Percentiles rank a stretch among this genome's conserved stretches.
phyloP scores from a whole-genome alignment of 1,140 invertebrate genomes.

The Eufriesea mexicana region DNA sequence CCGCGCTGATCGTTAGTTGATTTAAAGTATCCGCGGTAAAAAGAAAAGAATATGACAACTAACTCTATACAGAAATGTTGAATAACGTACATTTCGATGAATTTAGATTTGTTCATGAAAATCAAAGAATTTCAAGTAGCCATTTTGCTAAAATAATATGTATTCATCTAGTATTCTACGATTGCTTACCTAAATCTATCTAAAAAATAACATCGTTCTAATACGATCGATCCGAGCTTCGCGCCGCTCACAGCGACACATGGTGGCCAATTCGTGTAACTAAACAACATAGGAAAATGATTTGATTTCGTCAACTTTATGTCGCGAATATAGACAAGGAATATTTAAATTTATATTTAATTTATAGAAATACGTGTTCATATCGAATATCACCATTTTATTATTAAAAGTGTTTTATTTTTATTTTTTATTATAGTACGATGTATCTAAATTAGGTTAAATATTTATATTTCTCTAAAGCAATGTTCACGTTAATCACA shows the following conservation, averaged over 20 bases:
- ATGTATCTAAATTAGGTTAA: not conserved
- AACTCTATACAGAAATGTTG: slow-evolving; percentile 31
- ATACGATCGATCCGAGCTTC: slow-evolving; percentile 66
- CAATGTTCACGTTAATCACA: not conserved
- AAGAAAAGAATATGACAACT: slow-evolving; percentile 71
- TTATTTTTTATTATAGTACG: not conserved
- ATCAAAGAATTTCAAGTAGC: not conserved
- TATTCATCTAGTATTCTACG: not conserved
- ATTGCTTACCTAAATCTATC: slow-evolving; percentile 56
- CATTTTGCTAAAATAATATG: not conserved
- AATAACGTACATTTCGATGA: not conserved
- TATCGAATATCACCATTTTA: not conserved
- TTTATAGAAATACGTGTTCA: not conserved
- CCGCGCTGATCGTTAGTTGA: slow-evolving; percentile 70
- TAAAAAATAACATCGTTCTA: slow-evolving; percentile 66
- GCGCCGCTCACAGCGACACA: slow-evolving; percentile 39
- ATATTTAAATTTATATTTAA: not conserved
- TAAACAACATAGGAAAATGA: slow-evolving; percentile 18
- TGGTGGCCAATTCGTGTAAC: not conserved
- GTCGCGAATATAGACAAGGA: not conserved
- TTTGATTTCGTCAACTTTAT: slow-evolving; percentile 46
- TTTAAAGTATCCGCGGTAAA: slow-evolving; percentile 78
- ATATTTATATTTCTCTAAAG: not conserved
- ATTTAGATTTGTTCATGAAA: not conserved
- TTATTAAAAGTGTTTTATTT: not conserved